A percentile compares a stretch with the other conserved stretches of the same genome.
phyloP scores from a whole-genome alignment of 2,113 vertebrate genomes.

The Diadophis punctatus region DNA sequence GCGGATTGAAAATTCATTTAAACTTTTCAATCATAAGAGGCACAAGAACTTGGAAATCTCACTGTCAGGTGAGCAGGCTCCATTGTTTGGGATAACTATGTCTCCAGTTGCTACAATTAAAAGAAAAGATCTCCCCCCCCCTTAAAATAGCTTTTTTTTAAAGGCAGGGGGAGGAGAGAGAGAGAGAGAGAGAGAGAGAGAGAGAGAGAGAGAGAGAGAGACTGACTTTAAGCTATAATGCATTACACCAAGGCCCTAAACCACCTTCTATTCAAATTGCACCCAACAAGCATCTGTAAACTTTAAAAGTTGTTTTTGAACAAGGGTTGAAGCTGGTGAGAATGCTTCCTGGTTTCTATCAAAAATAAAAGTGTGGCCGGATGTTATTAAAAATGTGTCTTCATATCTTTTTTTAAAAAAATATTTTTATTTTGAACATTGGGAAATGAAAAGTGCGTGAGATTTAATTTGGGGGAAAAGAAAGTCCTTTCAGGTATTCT shows the following conservation, averaged over 20 bases:
- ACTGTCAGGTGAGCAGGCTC: slow-evolving; percentile 16
- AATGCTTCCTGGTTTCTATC: neutral
- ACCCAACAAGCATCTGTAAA: slow-evolving; percentile 45
- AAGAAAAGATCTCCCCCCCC: slow-evolving; percentile 53
- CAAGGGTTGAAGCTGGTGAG: slow-evolving; percentile 21
- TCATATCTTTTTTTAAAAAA: slow-evolving; percentile 19
- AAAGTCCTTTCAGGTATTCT: slow-evolving; percentile 38
- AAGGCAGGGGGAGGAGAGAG: slow-evolving; percentile 26
- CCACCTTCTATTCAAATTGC: neutral
- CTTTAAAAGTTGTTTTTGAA: slow-evolving; percentile 32
- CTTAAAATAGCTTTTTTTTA: neutral
- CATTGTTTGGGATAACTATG: slow-evolving; percentile 47
- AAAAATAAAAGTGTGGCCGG: neutral
- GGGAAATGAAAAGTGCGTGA: slow-evolving; percentile 29
- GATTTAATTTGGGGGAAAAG: slow-evolving; percentile 50
- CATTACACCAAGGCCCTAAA: slow-evolving; percentile 1
- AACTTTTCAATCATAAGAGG: slow-evolving; percentile 35
- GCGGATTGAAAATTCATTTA: slow-evolving; percentile 14
- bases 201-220: neutral
- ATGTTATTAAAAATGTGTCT: neutral
- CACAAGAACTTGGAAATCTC: slow-evolving; percentile 60
- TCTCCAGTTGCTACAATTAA: slow-evolving; percentile 65
- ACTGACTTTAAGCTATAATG: slow-evolving; percentile 27
- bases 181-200: neutral
- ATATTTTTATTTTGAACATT: neutral